Base-by-base conservation (phyloP, 1,140 invertebrate genomes). In the Elysia chlorotica region DNA sequence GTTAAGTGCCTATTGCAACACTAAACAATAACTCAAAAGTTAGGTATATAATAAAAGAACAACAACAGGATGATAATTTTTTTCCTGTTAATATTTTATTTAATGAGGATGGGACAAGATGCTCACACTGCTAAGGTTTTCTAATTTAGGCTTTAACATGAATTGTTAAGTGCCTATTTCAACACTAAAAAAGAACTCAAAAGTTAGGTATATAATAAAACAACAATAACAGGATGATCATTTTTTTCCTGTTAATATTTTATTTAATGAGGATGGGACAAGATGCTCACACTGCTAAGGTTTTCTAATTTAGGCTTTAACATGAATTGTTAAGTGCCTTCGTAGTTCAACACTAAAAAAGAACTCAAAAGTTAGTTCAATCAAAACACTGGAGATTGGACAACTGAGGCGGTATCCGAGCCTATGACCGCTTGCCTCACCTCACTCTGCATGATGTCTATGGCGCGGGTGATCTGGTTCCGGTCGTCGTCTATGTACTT, bases 361-460 rank as follows among this genome's bases (percentile, higher is more conserved):
- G 17, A 21, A 28, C 10, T 28, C 10, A 28, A 6, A 10, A 59
- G 25, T 17, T 25, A 59, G 25, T 28, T 25, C 10, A 59, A 17
- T 25, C 6, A 59, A 59, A 59, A 59, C 56, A 59, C 17, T 59
- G 25, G 28, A 59, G 56, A 59, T 17, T 10, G 28, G 28, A 59
- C 10, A 17, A 59, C 6, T 10, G 28, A 59, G 56, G 28, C 17
- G 25, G n/a, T n/a, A 59, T 23, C 41, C 10, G n/a, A 14, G 10
- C 41, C 41, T n/a, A 10, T 14, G 41, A 10, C 41, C 41, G 10
- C 10, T 48, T 35, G 2, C 21, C 68, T 65, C 31, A 78, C 77
- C 77, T 78, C 73, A 35, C 70, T 71, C 63, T 78, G 77, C 75
- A 78, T 76, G 38, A 78, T 68, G 69, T 78, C 59, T 6, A 78